phyloP scores from a whole-genome alignment of 2,797 vertebrate genomes.

The Myripristis murdjan region DNA sequence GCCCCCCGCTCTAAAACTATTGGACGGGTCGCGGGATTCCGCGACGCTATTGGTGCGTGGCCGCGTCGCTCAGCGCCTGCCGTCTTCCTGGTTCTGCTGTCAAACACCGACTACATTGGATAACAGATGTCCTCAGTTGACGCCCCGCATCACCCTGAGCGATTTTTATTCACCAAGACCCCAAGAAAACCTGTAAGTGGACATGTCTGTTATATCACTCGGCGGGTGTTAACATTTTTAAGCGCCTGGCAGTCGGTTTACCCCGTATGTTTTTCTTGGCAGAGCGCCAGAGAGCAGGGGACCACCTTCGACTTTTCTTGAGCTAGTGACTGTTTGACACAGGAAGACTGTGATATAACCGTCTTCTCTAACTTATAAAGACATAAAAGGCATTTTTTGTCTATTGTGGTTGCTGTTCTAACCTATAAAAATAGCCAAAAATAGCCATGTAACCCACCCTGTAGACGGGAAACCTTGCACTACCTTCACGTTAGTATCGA shows the following conservation, averaged over 20 bases:
- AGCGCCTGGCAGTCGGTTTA: background rate
- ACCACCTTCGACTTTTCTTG: conserved; percentile 12
- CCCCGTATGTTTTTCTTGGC: background rate
- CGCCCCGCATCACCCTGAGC: conserved; percentile 47
- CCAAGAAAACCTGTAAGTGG: conserved; percentile 78
- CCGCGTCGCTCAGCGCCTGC: conserved; percentile 41
- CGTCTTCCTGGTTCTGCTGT: conserved; percentile 76
- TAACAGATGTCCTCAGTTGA: conserved; percentile 39
- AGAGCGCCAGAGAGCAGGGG: background rate
- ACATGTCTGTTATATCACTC: conserved; percentile 3
- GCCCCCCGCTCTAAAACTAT: conserved; percentile 37
- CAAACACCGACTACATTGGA: conserved; percentile 41
- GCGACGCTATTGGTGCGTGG: conserved; percentile 61
- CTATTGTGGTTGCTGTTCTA: background rate
- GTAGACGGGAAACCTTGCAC: background rate
- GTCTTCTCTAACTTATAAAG: background rate
- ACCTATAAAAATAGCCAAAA: background rate
- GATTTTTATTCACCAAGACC: conserved; percentile 36
- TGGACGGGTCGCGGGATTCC: conserved; percentile 11
- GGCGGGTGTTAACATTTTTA: background rate
- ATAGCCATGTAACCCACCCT: no score
- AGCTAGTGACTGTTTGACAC: background rate
- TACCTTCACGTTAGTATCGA: background rate
- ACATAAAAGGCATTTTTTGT: background rate
- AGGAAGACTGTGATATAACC: background rate